phyloP scores from a whole-genome alignment of 2,113 vertebrate genomes.

The Tetrax tetrax region DNA sequence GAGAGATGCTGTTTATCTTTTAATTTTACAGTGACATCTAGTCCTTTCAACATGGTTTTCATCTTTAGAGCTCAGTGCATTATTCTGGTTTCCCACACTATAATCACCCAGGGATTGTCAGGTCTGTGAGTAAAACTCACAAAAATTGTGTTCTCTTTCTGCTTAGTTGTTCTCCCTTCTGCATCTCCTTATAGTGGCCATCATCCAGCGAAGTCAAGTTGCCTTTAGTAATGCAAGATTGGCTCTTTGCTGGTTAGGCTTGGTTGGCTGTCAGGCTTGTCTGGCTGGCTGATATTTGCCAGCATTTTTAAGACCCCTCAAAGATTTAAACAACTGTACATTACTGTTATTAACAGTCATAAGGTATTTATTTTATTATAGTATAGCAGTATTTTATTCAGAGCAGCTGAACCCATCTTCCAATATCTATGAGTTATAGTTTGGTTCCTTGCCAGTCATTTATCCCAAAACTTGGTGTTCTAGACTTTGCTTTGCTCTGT shows the following conservation, averaged over 20 bases:
- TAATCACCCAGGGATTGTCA: not conserved
- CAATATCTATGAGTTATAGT: not conserved
- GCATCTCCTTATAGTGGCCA: not conserved
- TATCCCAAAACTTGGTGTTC: not conserved
- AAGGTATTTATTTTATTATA: not conserved
- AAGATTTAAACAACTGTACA: not conserved
- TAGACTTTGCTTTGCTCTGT: not conserved
- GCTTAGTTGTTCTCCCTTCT: not conserved
- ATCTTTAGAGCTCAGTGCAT: not conserved
- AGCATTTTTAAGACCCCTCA: not conserved
- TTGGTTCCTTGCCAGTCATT: not conserved
- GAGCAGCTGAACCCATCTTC: not conserved
- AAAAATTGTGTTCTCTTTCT: not conserved
- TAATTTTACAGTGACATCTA: not conserved
- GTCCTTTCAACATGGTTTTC: constrained; percentile 9
- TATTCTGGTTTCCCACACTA: not conserved
- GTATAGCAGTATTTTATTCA: not conserved
- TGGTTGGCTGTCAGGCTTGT: not conserved
- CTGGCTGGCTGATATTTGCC: not conserved
- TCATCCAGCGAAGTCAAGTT: not conserved
- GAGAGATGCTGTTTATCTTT: constrained; percentile 13
- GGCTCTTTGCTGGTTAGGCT: not conserved
- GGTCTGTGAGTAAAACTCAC: not conserved
- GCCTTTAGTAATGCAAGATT: not conserved
- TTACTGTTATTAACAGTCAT: not conserved